Percentiles rank a stretch among this genome's conserved stretches.
Evolutionary conservation across 2,797 vertebrate genomes (phyloP).

Genomic region (Pogoniulus pusillus): DNA sequence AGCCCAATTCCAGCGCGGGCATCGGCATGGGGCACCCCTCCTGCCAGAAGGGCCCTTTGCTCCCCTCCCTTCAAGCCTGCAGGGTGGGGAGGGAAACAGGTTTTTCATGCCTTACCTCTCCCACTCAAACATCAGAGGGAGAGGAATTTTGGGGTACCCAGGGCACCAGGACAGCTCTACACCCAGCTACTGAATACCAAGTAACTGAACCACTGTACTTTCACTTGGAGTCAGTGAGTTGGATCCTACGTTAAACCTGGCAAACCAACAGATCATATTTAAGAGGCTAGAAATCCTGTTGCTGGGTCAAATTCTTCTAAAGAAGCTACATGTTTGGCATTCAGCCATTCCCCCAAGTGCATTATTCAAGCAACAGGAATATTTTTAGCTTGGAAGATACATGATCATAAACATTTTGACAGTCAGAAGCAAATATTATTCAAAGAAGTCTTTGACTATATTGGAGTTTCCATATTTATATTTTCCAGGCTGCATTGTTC

Average conservation of each 20-base stretch:
- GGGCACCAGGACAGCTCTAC: too few relatives aligned
- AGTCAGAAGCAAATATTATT: background rate
- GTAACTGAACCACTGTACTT: background rate
- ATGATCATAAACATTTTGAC: background rate
- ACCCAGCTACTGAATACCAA: background rate
- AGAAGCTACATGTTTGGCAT: background rate
- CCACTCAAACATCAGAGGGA: too few relatives aligned
- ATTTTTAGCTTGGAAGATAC: constrained; percentile 1
- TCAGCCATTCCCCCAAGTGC: background rate
- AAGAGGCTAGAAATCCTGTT: background rate
- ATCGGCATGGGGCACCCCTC: too few relatives aligned
- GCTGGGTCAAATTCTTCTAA: background rate
- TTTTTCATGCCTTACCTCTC: too few relatives aligned
- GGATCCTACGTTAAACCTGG: background rate
- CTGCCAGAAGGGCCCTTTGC: too few relatives aligned
- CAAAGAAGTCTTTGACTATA: background rate
- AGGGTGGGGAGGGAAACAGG: too few relatives aligned
- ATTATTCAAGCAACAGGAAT: background rate
- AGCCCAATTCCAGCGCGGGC: too few relatives aligned
- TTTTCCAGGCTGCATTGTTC: background rate
- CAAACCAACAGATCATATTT: background rate
- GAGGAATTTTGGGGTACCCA: too few relatives aligned
- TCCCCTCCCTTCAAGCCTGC: too few relatives aligned
- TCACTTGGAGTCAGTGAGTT: background rate
- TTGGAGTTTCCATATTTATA: background rate